Conservation (phyloP, 1,140 invertebrate genomes). For the Drosophila guanche region DNA sequence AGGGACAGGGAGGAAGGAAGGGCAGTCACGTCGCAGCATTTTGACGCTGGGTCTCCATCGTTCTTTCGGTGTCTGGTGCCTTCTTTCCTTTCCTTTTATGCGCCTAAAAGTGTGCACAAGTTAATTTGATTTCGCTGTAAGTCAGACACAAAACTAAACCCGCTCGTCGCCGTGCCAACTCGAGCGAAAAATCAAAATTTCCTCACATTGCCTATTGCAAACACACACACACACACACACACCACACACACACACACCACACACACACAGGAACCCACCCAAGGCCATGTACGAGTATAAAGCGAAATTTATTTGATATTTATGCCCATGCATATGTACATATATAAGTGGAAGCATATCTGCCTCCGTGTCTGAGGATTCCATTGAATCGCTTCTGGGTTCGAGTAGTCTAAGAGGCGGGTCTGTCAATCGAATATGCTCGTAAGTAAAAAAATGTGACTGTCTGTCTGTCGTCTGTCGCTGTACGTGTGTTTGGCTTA, state of each 20-base stretch:
- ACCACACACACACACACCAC: conserved; percentile 2
- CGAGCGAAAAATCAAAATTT: conserved; percentile 82
- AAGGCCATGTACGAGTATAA: conserved; percentile 5
- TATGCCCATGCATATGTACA: conserved; percentile 17
- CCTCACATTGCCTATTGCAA: conserved; percentile 76
- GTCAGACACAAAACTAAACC: conserved; percentile 61
- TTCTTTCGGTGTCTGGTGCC: too few species aligned
- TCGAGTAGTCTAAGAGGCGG: conserved; percentile 25
- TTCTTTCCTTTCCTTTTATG: conserved; percentile 8
- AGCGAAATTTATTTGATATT: conserved; percentile 58
- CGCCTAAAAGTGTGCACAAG: conserved; percentile 66
- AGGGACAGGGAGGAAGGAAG: too few species aligned
- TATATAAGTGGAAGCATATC: conserved; percentile 17
- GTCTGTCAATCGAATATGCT: conserved; percentile 4
- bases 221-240: conserved; percentile 14
- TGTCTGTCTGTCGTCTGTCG: neutral
- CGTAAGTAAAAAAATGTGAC: neutral
- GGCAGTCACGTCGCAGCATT: conserved; percentile 59
- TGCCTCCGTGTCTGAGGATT: conserved; percentile 19
- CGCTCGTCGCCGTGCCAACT: conserved; percentile 56
- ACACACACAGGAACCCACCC: neutral
- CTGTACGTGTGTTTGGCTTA: conserved; percentile 11
- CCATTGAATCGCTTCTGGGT: conserved; percentile 38
- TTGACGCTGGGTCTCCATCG: conserved; percentile 24
- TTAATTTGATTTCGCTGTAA: conserved; percentile 77